Percentiles rank a stretch among this genome's conserved stretches.
Evolutionary conservation across 1,140 invertebrate species (phyloP).

Genomic region (Armadillidium nasatum): DNA sequence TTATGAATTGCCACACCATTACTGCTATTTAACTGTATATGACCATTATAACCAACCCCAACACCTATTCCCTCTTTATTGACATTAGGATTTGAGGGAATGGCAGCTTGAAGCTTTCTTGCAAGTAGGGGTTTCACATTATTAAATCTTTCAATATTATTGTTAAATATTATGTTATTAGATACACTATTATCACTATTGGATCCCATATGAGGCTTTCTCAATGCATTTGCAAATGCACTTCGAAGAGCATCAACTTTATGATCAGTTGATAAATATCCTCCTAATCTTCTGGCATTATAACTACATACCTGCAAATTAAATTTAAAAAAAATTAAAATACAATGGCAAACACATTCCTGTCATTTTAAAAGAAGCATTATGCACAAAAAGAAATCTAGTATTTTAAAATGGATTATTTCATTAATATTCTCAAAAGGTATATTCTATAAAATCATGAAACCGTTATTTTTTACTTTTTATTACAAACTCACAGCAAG

Average conservation of each 20-base stretch:
- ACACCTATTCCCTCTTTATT: slow-evolving; percentile 42
- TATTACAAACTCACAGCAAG: slow-evolving; percentile 40
- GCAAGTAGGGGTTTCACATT: slow-evolving; percentile 43
- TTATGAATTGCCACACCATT: slow-evolving; percentile 37
- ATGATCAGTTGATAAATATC: slow-evolving; percentile 40
- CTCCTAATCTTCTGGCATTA: slow-evolving; percentile 41
- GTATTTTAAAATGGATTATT: too few species aligned
- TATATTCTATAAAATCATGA: too few species aligned
- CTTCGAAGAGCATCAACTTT: slow-evolving; percentile 36
- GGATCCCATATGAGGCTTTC: slow-evolving; percentile 39
- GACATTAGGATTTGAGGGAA: slow-evolving; percentile 33
- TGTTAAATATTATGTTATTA: slow-evolving; percentile 27
- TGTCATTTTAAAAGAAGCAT: too few species aligned
- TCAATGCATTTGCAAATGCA: slow-evolving; percentile 40
- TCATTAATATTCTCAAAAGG: too few species aligned
- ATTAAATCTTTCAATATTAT: slow-evolving; percentile 37
- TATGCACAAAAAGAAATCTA: too few species aligned
- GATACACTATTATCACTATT: slow-evolving; percentile 31
- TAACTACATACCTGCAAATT: slow-evolving; percentile 42
- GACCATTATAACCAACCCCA: slow-evolving; percentile 42
- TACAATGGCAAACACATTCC: too few species aligned
- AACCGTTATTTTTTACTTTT: too few species aligned
- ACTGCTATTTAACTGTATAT: slow-evolving; percentile 38
- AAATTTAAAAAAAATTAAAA: too few species aligned
- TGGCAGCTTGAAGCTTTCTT: slow-evolving; percentile 39